Base-by-base conservation (phyloP, 2,888 invertebrate genomes). In the Zonitis immaculata region DNA sequence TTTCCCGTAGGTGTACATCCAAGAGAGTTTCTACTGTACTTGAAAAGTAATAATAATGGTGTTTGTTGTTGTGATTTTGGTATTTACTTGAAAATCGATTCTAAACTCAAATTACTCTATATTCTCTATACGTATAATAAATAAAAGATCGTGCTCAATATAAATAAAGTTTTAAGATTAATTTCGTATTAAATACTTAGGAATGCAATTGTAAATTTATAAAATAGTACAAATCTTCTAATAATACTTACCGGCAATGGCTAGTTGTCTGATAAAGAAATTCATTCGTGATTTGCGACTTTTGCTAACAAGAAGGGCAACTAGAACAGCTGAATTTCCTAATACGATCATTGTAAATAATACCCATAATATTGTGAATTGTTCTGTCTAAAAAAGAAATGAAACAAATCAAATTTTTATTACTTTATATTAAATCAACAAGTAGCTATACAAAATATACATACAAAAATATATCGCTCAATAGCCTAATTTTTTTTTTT, bases 191-290 rank as follows among this genome's bases (percentile, higher is more conserved):
- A 16, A 35, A n/a, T n/a, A n/a, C n/a, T n/a, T n/a, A n/a, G n/a
- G n/a, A n/a, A n/a, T n/a, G n/a, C n/a, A n/a, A n/a, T n/a, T n/a
- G n/a, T n/a, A n/a, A n/a, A n/a, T n/a, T n/a, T n/a, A n/a, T n/a
- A n/a, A n/a, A n/a, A n/a, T n/a, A n/a, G n/a, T n/a, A n/a, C n/a
- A n/a, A n/a, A n/a, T n/a, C n/a, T n/a, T n/a, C n/a, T n/a, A n/a
- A n/a, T n/a, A 14, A 27, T 56, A 63, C 77, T 77, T 75, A 85
- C 86, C 86, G 64, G 85, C 85, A 45, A 85, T 77, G 1, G 86
- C 86, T 22, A 86, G 75, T 65, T 86, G 84, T 75, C 81, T 80
- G 59, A 86, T 85, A 76, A 86, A 86, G 73, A 84, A 85, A 70
- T 85, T 85, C 84, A 85, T 86, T 52, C 85, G 73, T n/a, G 84